These are phyloP conservation scores for Tetanocera ferruginea DNA, from an alignment of 2,888 invertebrate genomes.

Conservation along the genomic window DNA sequence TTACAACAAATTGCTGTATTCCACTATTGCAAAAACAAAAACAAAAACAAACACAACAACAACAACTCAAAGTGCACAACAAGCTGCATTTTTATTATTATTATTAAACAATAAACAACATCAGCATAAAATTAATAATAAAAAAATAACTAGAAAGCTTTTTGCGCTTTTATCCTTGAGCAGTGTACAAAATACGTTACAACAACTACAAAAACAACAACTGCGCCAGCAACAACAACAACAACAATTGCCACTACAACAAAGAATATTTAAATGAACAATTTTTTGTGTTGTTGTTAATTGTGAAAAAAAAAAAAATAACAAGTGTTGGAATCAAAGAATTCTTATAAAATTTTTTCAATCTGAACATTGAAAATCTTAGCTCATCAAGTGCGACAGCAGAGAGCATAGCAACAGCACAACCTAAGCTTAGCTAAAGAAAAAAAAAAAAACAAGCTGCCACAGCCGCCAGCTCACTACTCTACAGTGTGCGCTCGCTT, in stretches of 20 bases:
- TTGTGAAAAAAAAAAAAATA: too few species aligned
- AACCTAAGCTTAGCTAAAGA: not conserved
- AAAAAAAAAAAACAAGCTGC: not conserved
- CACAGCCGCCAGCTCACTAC: not conserved
- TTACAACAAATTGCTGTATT: constrained; percentile 2
- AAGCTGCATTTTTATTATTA: not conserved
- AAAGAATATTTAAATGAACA: constrained; percentile 34
- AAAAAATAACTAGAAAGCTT: constrained; percentile 4
- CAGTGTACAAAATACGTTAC: constrained; percentile 29
- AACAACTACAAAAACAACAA: constrained; percentile 14
- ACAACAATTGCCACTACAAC: not conserved
- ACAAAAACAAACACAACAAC: not conserved
- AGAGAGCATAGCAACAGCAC: too few species aligned
- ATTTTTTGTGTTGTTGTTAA: not conserved
- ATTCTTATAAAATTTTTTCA: not conserved
- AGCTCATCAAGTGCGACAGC: too few species aligned
- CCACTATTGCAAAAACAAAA: not conserved
- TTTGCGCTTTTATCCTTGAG: not conserved
- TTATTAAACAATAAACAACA: not conserved
- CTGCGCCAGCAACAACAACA: not conserved
- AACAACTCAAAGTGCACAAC: not conserved
- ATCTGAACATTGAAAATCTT: constrained; percentile 9
- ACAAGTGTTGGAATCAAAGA: not conserved
- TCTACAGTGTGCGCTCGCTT: not conserved
- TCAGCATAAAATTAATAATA: not conserved